Evolutionary conservation across 2,797 vertebrate species (phyloP).

Genomic region (Hylomyscus alleni): DNA sequence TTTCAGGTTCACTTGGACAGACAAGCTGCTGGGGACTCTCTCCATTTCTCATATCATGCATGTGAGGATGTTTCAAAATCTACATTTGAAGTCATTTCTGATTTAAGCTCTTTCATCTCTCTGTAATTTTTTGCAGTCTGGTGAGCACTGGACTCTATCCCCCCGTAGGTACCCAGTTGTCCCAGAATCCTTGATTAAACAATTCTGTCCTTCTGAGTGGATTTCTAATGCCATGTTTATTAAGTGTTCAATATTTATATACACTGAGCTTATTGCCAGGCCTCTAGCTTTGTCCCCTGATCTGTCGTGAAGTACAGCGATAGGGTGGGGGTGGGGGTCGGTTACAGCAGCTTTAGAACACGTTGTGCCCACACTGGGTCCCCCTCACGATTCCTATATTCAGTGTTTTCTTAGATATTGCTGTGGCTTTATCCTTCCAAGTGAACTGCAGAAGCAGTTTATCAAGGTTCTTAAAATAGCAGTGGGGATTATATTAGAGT

Average conservation of each 20-base stretch:
- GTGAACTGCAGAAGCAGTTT: slow-evolving; percentile 63
- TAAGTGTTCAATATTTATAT: slow-evolving; percentile 62
- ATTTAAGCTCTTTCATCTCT: not conserved
- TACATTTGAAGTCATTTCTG: not conserved
- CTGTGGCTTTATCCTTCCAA: slow-evolving; percentile 48
- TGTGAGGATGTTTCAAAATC: not conserved
- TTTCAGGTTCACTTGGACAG: not conserved
- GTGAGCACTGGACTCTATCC: not conserved
- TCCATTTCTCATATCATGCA: not conserved
- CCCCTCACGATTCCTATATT: slow-evolving; percentile 51
- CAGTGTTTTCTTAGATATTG: slow-evolving; percentile 66
- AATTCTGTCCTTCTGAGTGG: slow-evolving; percentile 56
- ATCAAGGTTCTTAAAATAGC: slow-evolving; percentile 58
- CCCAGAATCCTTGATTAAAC: slow-evolving; percentile 66
- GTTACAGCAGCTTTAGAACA: slow-evolving; percentile 62
- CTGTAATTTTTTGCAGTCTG: slow-evolving; percentile 5
- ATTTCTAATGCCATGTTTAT: slow-evolving; percentile 68
- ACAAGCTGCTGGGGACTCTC: not conserved
- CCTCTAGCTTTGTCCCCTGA: slow-evolving; percentile 45
- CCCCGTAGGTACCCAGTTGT: slow-evolving; percentile 57
- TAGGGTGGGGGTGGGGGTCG: not conserved
- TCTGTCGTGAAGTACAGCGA: not conserved
- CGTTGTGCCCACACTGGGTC: not conserved
- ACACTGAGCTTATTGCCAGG: slow-evolving; percentile 30
- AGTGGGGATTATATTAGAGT: slow-evolving; percentile 39